Evolutionary conservation across 37 sponge, comb jelly and placozoan species (phyloP), one percentile per base, ranked within the genome.

Genomic region (Axinella damicornis): DNA sequence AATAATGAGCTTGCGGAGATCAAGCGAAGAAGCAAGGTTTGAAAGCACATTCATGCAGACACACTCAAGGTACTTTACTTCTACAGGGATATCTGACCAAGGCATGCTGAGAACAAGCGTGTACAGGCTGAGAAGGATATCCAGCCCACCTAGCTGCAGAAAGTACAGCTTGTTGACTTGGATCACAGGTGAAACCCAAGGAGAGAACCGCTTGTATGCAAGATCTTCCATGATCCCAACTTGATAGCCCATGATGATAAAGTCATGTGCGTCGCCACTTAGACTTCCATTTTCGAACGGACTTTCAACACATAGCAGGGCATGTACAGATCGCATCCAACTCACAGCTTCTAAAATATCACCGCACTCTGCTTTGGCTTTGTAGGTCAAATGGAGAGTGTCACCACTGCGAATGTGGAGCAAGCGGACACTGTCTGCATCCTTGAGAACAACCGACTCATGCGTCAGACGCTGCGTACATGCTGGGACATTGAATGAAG

Each of bases 91-190:
- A 6, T 22, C 37, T 33, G 36, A 25, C 69, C 69, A 69, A 22
- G 69, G 36, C 69, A 38, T 36, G 36, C 69, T 69, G 36, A 38
- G 69, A 9, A 69, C 14, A 33, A 69, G 19, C 36, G 69, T 20
- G 69, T 69, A 69, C 69, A 69, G 69, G 2, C 37, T 36, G 22
- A 69, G 34, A 20, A 69, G 69, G 38, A 69, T 33, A 25, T 69
- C 69, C 69, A 69, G 36, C 38, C 69, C 69, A 6, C 69, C 69
- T 36, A 69, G 9, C 36, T 69, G 36, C 32, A 69, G 36, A 5
- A 69, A 69, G 69, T 69, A 69, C 5, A 69, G 34, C 69, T 69
- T 69, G 69, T 69, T 69, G 32, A 36, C 37, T 36, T 69, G 69
- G 22, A 9, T 33, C 22, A 69, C 69, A 36, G 69, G 69, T 33